Evolutionary conservation across 1,140 invertebrate species (phyloP), one percentile per base, ranked within the genome.

Genomic region (Orius laevigatus): DNA sequence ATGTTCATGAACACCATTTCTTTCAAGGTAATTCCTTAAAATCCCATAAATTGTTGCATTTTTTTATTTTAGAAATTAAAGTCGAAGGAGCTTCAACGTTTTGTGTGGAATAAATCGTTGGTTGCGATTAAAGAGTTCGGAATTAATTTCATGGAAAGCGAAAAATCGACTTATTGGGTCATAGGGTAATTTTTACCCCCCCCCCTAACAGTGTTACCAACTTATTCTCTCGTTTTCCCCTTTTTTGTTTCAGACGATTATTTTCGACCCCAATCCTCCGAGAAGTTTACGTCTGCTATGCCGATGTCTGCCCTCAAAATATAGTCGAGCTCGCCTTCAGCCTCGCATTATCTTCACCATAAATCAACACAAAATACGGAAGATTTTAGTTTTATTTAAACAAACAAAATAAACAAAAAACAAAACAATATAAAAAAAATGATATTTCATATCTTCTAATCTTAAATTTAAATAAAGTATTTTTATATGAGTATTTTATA

Each of bases 281-380:
- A 57, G 82, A 87, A 61, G 64, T 86, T 0, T 88, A 85, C 58
- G 69, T 86, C 20, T 87, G 84, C 62, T 83, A 84, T 61, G 71
- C 81, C 51, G 81, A 85, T 51, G 73, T 72, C 36, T 70, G 80
- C 5, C 79, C 82, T 0, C 82, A 86, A 62, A 85, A 86, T 68
- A 68, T 85, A 47, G 72, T 84, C 5, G 83, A 87, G 69, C 72
- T 86, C 58, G 81, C 81, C 10, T 85, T 84, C 60, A 70, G 79
- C 52, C 64, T 85, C 3, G 59, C 56, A 32, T 42, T 60, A 31
- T 15, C 20, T 32, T 32, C 43, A 8, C 25, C 25, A 25, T 25
- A 25, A 25, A 25, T n/a, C n/a, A n/a, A n/a, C n/a, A 25, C 3
- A 25, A 25, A 25, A 25, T 25, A 25, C 8, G 25, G 3, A 25